Evolutionary conservation across 2,797 vertebrate species (phyloP).

Genomic region (Coranthus polyacanthus): DNA sequence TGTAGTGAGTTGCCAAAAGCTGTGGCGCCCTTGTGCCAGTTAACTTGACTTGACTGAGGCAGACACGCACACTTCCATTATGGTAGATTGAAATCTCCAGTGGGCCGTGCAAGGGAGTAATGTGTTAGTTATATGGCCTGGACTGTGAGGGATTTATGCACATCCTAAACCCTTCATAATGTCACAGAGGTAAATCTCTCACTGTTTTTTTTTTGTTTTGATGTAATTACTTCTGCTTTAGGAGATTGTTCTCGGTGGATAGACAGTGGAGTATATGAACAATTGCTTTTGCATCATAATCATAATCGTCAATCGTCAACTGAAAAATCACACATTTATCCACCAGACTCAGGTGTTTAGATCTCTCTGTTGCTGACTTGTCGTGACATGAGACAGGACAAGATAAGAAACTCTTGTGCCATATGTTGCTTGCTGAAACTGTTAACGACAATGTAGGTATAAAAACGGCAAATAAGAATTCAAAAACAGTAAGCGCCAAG

Average conservation of each 20-base stretch:
- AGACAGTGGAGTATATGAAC: no score
- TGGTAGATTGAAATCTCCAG: slow-evolving; percentile 67
- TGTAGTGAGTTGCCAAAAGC: no score
- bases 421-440: no score
- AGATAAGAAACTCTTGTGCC: no score
- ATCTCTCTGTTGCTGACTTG: no score
- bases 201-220: slow-evolving; percentile 18
- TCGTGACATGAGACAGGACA: no score
- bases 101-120: slow-evolving; percentile 55
- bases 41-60: slow-evolving; percentile 58
- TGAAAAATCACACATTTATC: no score
- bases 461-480: no score
- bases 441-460: no score
- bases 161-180: slow-evolving; percentile 36
- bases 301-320: no score
- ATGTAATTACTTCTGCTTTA: slow-evolving; percentile 4
- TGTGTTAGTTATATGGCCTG: slow-evolving; percentile 56
- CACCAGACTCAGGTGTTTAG: no score
- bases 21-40: slow-evolving; percentile 34
- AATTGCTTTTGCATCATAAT: neutral
- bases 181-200: slow-evolving; percentile 18
- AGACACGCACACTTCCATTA: slow-evolving; percentile 63
- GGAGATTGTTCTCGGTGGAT: neutral
- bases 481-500: no score
- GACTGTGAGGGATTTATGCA: slow-evolving; percentile 57